These are phyloP conservation scores for Cryptus viduatorius DNA, from an alignment of 2,888 invertebrate genomes.

Conservation along the genomic window DNA sequence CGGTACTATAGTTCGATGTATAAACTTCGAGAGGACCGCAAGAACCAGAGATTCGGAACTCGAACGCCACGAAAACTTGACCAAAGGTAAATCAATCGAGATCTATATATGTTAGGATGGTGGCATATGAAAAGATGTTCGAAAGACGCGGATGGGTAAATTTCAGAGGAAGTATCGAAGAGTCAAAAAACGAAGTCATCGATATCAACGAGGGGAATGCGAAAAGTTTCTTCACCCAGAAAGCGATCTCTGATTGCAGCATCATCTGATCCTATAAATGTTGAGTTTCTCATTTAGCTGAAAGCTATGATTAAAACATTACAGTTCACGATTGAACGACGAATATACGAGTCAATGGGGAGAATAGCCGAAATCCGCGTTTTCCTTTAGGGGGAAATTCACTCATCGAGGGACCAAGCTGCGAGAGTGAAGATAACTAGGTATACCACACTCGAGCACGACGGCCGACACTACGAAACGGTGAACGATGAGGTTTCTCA, in stretches of 20 bases:
- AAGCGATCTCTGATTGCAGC: constrained; percentile 26
- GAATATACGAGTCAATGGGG: constrained; percentile 4
- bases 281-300: constrained; percentile 66
- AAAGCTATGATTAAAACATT: not conserved
- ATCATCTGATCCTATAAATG: constrained; percentile 43
- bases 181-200: constrained; percentile 17
- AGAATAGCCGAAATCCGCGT: constrained; percentile 39
- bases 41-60: constrained; percentile 20
- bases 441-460: constrained; percentile 77
- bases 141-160: constrained; percentile 28
- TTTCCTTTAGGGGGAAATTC: constrained; percentile 54
- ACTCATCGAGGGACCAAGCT: constrained; percentile 62
- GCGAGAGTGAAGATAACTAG: constrained; percentile 70
- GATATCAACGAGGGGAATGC: constrained; percentile 34
- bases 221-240: constrained; percentile 36
- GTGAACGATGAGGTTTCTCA: constrained; percentile 75
- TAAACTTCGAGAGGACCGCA: constrained; percentile 65
- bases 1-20: constrained; percentile 77
- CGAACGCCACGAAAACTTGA: constrained; percentile 40
- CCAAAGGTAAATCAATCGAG: constrained; percentile 56
- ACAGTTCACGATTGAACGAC: not conserved
- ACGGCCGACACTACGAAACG: constrained; percentile 79
- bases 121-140: not conserved
- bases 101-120: constrained; percentile 25
- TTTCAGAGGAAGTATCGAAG: constrained; percentile 35